Conservation (phyloP, 2,113 vertebrate genomes). For the Macquaria australasica region DNA sequence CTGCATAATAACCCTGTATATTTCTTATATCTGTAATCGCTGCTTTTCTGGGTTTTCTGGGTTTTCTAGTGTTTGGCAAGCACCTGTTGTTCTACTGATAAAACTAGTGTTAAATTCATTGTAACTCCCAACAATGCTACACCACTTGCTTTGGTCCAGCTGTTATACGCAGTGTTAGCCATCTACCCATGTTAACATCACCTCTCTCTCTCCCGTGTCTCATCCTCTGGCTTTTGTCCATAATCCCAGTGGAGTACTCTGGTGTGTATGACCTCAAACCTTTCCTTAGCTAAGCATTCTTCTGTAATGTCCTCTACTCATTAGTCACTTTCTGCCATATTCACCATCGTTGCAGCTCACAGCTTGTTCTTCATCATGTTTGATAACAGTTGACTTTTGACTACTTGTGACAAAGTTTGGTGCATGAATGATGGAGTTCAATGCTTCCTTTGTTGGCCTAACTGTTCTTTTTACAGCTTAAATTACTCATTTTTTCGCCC, state of each 20-base stretch:
- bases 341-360: conserved; percentile 42
- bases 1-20: background rate
- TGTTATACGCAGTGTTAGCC: conserved; percentile 47
- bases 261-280: conserved; percentile 95
- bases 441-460: conserved; percentile 46
- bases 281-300: conserved; percentile 47
- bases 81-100: conserved; percentile 4
- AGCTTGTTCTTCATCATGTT: conserved; percentile 52
- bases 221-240: conserved; percentile 91
- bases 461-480: conserved; percentile 65
- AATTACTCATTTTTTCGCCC: conserved; percentile 23
- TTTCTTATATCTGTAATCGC: background rate
- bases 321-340: conserved; percentile 49
- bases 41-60: background rate
- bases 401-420: conserved; percentile 15
- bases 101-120: background rate
- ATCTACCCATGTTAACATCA: conserved; percentile 76
- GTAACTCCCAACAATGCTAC: background rate
- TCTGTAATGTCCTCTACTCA: conserved; percentile 42
- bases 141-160: conserved; percentile 53
- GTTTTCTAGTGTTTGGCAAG: background rate
- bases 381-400: conserved; percentile 27
- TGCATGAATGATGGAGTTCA: conserved; percentile 63
- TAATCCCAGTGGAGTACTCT: conserved; percentile 98
- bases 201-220: conserved; percentile 89